phyloP scores from a whole-genome alignment of 2,113 vertebrate genomes.

The Rhinopomastus cyanomelas region DNA sequence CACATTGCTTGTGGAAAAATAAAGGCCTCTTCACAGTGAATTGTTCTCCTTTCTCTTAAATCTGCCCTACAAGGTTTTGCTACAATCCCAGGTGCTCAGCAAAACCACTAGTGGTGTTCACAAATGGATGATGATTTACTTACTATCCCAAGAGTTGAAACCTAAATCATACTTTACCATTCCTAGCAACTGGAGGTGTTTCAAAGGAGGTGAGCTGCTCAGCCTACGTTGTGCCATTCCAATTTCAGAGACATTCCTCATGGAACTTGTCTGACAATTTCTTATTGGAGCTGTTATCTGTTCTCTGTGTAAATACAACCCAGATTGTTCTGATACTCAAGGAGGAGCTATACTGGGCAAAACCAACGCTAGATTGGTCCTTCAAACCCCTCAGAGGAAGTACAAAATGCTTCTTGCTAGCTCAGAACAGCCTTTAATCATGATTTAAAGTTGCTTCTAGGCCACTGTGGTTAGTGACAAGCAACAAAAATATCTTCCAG shows the following conservation, averaged over 20 bases:
- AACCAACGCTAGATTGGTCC: not conserved
- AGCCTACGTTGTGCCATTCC: not conserved
- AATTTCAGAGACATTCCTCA: not conserved
- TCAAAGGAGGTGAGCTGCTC: not conserved
- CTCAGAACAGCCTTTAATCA: not conserved
- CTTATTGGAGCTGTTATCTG: not conserved
- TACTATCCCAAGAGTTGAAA: not conserved
- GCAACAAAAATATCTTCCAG: not conserved
- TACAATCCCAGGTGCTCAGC: not conserved
- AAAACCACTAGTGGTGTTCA: not conserved
- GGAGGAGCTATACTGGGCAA: not conserved
- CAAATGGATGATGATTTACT: not conserved
- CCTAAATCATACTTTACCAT: not conserved
- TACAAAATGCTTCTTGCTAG: not conserved
- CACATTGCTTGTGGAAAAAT: not conserved
- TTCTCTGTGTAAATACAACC: not conserved
- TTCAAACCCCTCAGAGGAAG: not conserved
- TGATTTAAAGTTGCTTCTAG: not conserved
- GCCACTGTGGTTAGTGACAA: rapidly evolving
- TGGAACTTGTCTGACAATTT: not conserved
- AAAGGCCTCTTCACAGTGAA: not conserved
- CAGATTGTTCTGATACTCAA: not conserved
- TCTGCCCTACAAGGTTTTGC: not conserved
- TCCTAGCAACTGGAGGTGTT: not conserved
- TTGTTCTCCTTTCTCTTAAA: not conserved